phyloP scores from a whole-genome alignment of 2,797 vertebrate species.

The Bovichtus variegatus region DNA sequence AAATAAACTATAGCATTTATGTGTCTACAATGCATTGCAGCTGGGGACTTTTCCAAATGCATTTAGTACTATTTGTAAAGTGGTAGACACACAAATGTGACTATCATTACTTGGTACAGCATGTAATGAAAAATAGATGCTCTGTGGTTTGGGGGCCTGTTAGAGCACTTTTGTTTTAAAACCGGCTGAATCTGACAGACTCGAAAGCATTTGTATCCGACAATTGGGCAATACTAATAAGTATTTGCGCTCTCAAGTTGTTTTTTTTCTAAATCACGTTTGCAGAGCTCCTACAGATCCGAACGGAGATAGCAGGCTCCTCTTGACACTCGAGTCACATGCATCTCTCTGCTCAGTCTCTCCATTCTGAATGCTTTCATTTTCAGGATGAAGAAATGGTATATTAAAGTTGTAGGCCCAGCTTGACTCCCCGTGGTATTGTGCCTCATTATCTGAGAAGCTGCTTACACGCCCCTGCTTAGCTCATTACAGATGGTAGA shows the following conservation, averaged over 20 bases:
- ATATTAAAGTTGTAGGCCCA: slow-evolving; percentile 69
- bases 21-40: slow-evolving; percentile 25
- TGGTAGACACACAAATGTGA: slow-evolving; percentile 44
- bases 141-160: slow-evolving; percentile 30
- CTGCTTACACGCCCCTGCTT: slow-evolving; percentile 80
- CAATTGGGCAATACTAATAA: slow-evolving; percentile 28
- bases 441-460: slow-evolving; percentile 84
- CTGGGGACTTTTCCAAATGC: slow-evolving; percentile 44
- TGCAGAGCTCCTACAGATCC: slow-evolving; percentile 23
- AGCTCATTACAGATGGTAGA: slow-evolving; percentile 80
- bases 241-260: slow-evolving; percentile 10
- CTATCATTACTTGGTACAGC: slow-evolving; percentile 37
- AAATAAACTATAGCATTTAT: slow-evolving; percentile 56
- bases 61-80: slow-evolving; percentile 53
- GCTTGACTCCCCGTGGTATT: slow-evolving; percentile 67
- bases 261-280: slow-evolving; percentile 36
- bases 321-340: slow-evolving; percentile 28
- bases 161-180: slow-evolving; percentile 43
- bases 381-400: slow-evolving; percentile 65
- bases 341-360: slow-evolving; percentile 37
- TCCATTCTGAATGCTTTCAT: slow-evolving; percentile 63
- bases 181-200: slow-evolving; percentile 19
- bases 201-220: slow-evolving; percentile 14
- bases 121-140: slow-evolving; percentile 60
- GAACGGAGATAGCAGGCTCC: slow-evolving; percentile 23